phyloP scores from a whole-genome alignment of 2,797 vertebrate species.

The Notamacropus eugenii region DNA sequence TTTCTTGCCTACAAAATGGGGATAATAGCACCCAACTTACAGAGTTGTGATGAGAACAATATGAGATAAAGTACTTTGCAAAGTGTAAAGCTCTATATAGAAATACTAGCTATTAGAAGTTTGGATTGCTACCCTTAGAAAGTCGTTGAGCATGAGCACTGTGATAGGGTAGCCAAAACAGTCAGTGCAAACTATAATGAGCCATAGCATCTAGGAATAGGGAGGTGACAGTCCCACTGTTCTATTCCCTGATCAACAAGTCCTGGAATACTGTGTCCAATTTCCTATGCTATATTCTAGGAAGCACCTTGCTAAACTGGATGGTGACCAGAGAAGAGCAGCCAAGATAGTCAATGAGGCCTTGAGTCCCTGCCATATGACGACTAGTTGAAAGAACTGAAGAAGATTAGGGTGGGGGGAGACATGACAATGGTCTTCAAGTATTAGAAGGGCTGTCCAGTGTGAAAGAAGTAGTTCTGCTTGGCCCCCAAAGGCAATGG shows the following conservation, averaged over 20 bases:
- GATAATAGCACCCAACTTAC: not conserved
- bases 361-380: not conserved
- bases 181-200: not conserved
- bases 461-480: not conserved
- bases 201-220: not conserved
- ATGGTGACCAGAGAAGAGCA: not conserved
- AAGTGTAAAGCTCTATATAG: not conserved
- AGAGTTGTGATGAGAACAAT: not conserved
- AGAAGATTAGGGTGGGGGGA: not conserved
- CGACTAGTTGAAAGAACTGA: not conserved
- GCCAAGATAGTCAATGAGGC: not conserved
- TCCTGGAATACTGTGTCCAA: not conserved
- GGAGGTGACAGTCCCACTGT: not conserved
- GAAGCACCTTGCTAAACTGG: not conserved
- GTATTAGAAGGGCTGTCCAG: not conserved
- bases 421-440: not conserved
- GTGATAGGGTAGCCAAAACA: not conserved
- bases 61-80: not conserved
- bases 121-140: not conserved
- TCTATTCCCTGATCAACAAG: not conserved
- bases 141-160: not conserved
- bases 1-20: not conserved
- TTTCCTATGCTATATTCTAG: not conserved
- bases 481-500: not conserved
- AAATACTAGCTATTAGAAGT: not conserved